A percentile compares a stretch with the other conserved stretches of the same genome.
These are phyloP conservation scores for Rhorus exstirpatorius DNA, from an alignment of 2,888 invertebrate genomes.

Conservation along the genomic window DNA sequence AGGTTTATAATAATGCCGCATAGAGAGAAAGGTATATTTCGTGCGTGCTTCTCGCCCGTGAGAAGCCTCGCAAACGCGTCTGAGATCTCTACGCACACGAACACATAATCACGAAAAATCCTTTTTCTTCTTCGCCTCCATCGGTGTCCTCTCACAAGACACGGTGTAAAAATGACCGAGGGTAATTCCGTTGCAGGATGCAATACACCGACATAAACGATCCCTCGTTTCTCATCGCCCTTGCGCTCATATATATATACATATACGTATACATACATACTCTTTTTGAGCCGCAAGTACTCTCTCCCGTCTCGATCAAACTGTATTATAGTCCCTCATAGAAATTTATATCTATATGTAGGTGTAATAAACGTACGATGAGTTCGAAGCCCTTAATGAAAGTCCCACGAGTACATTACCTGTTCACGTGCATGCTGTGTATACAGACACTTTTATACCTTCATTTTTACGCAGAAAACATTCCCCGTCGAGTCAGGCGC, in stretches of 20 bases:
- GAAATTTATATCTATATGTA: slow-evolving; percentile 6
- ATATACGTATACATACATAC: background rate
- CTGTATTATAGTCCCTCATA: slow-evolving; percentile 9
- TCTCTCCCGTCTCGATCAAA: slow-evolving; percentile 8
- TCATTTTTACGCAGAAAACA: background rate
- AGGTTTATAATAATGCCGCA: slow-evolving; percentile 61
- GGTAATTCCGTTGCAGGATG: slow-evolving; percentile 64
- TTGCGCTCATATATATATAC: slow-evolving; percentile 23
- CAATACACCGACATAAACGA: slow-evolving; percentile 59
- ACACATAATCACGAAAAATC: slow-evolving; percentile 61
- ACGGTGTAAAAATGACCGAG: slow-evolving; percentile 49
- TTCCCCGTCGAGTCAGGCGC: background rate
- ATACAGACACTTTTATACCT: background rate
- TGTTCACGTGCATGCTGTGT: background rate
- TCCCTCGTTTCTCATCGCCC: slow-evolving; percentile 68
- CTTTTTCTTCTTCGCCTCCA: slow-evolving; percentile 61
- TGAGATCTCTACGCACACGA: background rate
- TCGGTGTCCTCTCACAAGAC: slow-evolving; percentile 48
- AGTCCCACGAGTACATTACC: slow-evolving; percentile 26
- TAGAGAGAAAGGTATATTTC: slow-evolving; percentile 29
- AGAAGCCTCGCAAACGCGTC: slow-evolving; percentile 41
- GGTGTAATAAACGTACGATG: slow-evolving; percentile 20
- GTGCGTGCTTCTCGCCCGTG: slow-evolving; percentile 48
- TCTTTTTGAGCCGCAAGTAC: background rate
- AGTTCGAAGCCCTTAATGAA: slow-evolving; percentile 38